Base-by-base conservation (phyloP, 2,113 vertebrate species). In the Vimba vimba region DNA sequence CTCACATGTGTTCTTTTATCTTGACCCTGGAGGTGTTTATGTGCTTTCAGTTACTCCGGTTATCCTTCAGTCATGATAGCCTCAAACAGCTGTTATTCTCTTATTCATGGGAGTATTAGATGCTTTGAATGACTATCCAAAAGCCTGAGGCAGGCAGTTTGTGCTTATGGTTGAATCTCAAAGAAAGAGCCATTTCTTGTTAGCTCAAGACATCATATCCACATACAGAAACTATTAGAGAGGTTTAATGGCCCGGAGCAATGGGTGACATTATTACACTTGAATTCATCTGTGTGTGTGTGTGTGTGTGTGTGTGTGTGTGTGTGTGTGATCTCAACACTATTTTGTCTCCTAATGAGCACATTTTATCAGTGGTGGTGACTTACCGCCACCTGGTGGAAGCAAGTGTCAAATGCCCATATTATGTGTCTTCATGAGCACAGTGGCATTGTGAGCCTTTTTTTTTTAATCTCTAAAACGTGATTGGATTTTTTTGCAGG, bases 381-480 rank as follows among this genome's bases (percentile, higher is more conserved):
- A 78, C 15, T 62, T 82, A 81, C 15, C 79, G 92, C 89, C 93
- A 90, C 82, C 92, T 94, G 89, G 91, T 93, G 94, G 91, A 86
- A 8, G 30, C 64, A 74, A 79, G 30, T 82, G 30, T 81, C 68
- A 87, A 11, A 19, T 11, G 39, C n/a, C 36, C 39, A 4, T 75
- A 27, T 21, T n/a, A 43, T 11, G 39, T 43, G 21, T 71, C 19
- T 19, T 71, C 8, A 21, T 21, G 55, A 57, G 19, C 52, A 21
- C 2, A 57, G 52, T 23, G 52, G 19, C 55, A 23, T 57, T 1
- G 55, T 21, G 6, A 21, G 17, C 19, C 0, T 3, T 33, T 33
- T 3, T 4, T 33, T 33, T 30, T 30, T 30, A 0, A 30, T 30
- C 30, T 30, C 30, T 33, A 33, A 33, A 33, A 4, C 33, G 33